A percentile compares a stretch with the other conserved stretches of the same genome.
phyloP scores from a whole-genome alignment of 2,113 vertebrate species.

The Sprattus sprattus region DNA sequence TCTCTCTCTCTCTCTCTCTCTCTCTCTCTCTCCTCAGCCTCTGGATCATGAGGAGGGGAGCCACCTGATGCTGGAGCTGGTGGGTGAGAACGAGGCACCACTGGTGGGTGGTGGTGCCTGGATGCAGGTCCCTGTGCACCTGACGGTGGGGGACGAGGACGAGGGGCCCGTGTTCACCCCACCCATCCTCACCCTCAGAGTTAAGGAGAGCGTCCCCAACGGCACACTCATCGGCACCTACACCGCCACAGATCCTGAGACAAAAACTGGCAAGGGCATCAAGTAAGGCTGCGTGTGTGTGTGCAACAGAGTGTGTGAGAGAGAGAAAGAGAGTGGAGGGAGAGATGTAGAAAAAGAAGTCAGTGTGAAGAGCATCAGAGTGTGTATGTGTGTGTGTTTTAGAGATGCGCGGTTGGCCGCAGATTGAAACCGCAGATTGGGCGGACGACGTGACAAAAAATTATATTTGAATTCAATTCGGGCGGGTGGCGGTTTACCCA shows the following conservation, averaged over 20 bases:
- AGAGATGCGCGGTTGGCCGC: no score
- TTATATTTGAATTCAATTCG: no score
- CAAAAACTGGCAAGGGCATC: conserved; percentile 69
- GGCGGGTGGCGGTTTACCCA: no score
- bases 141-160: conserved; percentile 71
- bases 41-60: conserved; percentile 73
- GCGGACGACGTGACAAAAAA: no score
- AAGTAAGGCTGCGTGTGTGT: conserved; percentile 58
- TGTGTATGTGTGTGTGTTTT: conserved; percentile 1
- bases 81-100: conserved; percentile 75
- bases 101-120: conserved; percentile 64
- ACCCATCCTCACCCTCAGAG: conserved; percentile 58
- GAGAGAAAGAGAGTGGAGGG: background rate
- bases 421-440: no score
- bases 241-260: conserved; percentile 76
- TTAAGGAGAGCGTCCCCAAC: conserved; percentile 69
- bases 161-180: conserved; percentile 80
- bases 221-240: conserved; percentile 69
- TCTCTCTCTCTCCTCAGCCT: conserved; percentile 59
- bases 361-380: background rate
- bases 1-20: background rate
- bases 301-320: background rate
- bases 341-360: background rate
- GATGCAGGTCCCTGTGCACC: conserved; percentile 68
- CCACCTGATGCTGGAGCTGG: conserved; percentile 66